Conservation (phyloP, 2,888 invertebrate genomes). For the Hirtodrosophila duncani region DNA sequence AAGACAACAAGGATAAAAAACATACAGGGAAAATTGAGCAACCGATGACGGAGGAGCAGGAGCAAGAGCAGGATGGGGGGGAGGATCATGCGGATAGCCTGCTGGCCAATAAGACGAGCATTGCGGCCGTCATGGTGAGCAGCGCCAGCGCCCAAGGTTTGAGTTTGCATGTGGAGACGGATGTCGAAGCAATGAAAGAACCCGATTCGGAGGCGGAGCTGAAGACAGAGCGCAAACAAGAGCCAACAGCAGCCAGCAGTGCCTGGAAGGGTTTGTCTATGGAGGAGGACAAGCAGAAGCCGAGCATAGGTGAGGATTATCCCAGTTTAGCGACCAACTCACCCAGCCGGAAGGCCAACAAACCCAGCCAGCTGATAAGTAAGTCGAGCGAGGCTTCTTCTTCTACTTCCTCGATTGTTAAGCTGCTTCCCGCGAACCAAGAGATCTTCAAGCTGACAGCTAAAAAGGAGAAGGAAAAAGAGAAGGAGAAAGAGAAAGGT, state of each 20-base stretch:
- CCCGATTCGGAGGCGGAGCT: background rate
- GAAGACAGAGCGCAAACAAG: background rate
- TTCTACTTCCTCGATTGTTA: no score
- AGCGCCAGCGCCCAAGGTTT: slow-evolving; percentile 58
- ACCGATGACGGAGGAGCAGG: background rate
- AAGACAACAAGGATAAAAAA: slow-evolving; percentile 3
- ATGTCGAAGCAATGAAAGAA: slow-evolving; percentile 2
- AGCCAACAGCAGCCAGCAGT: slow-evolving; percentile 1
- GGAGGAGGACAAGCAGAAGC: slow-evolving; percentile 1
- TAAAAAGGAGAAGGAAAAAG: slow-evolving; percentile 3
- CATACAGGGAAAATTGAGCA: background rate
- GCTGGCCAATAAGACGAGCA: slow-evolving; percentile 41
- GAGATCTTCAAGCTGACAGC: slow-evolving; percentile 4
- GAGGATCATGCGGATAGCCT: slow-evolving; percentile 51
- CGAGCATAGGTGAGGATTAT: slow-evolving; percentile 2
- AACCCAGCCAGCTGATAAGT: no score
- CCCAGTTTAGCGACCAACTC: slow-evolving; percentile 11
- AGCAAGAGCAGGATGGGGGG: slow-evolving; percentile 26
- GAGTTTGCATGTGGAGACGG: slow-evolving; percentile 41
- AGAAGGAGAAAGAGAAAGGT: slow-evolving; percentile 5
- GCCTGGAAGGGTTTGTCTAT: slow-evolving; percentile 23
- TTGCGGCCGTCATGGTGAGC: slow-evolving; percentile 48
- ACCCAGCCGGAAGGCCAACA: background rate
- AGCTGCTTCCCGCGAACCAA: slow-evolving; percentile 3
- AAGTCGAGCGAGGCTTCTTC: no score